Percentiles rank a stretch among this genome's conserved stretches.
Evolutionary conservation across 2,888 invertebrate species (phyloP).

Genomic region (Amiota mariae): DNA sequence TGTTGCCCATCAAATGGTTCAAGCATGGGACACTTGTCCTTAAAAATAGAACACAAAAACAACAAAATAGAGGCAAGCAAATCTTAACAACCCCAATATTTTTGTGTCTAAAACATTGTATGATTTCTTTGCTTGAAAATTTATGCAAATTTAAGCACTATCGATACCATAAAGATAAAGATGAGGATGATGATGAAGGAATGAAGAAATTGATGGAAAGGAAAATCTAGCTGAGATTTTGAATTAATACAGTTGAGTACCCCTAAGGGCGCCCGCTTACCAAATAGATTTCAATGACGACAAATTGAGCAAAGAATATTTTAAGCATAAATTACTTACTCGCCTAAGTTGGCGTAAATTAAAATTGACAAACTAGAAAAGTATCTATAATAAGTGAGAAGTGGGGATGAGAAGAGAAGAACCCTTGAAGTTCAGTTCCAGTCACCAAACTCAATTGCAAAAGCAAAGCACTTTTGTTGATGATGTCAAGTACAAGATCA

Average conservation of each 20-base stretch:
- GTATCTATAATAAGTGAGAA: too few relatives aligned
- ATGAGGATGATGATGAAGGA: too few relatives aligned
- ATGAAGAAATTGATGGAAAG: too few relatives aligned
- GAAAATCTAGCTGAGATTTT: not conserved
- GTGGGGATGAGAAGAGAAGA: slow-evolving; percentile 1
- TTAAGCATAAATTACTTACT: slow-evolving; percentile 21
- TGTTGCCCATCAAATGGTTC: not conserved
- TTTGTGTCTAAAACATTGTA: not conserved
- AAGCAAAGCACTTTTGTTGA: too few relatives aligned
- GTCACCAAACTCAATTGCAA: too few relatives aligned
- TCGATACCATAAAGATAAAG: slow-evolving; percentile 4
- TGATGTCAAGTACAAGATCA: slow-evolving; percentile 9
- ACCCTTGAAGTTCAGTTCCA: too few relatives aligned
- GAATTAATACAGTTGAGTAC: slow-evolving; percentile 17
- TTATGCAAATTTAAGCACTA: slow-evolving; percentile 28
- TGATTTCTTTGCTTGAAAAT: slow-evolving; percentile 16
- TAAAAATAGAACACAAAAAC: slow-evolving; percentile 4
- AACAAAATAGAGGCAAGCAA: not conserved
- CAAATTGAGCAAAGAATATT: slow-evolving; percentile 19
- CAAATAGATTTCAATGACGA: slow-evolving; percentile 7
- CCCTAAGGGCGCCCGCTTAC: not conserved
- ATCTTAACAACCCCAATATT: slow-evolving; percentile 17
- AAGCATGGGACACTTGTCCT: not conserved
- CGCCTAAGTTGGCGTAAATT: slow-evolving; percentile 28
- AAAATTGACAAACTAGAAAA: slow-evolving; percentile 29